Percentiles rank a stretch among this genome's conserved stretches.
These are phyloP conservation scores for Tachina grossa DNA, from an alignment of 2,888 invertebrate genomes.

Conservation along the genomic window DNA sequence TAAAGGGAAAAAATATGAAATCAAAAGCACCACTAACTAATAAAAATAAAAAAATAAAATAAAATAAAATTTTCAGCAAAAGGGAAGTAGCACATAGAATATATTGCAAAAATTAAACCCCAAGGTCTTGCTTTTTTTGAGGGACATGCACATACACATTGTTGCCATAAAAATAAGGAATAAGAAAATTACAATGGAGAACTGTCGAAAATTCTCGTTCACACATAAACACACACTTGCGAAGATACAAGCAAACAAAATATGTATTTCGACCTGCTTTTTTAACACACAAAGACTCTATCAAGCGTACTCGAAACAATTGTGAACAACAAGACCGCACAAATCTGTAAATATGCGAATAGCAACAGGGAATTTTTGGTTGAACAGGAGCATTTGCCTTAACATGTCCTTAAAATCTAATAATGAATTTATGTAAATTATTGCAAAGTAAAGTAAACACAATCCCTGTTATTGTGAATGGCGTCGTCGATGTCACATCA, in stretches of 20 bases:
- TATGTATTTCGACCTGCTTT: not conserved
- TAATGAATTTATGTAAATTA: no score
- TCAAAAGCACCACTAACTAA: slow-evolving; percentile 6
- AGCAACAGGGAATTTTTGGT: not conserved
- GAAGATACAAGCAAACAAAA: not conserved
- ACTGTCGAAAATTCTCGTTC: not conserved
- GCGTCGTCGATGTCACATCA: no score
- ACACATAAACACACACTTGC: not conserved
- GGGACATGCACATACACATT: slow-evolving; percentile 21
- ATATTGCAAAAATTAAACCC: slow-evolving; percentile 38
- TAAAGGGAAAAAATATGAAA: slow-evolving; percentile 28
- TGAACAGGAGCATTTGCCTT: not conserved
- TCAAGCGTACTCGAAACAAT: not conserved
- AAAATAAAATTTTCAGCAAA: not conserved
- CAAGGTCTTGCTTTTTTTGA: slow-evolving; percentile 19
- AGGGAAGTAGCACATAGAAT: slow-evolving; percentile 3
- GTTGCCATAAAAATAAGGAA: slow-evolving; percentile 8
- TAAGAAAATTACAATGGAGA: slow-evolving; percentile 1
- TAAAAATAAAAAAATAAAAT: slow-evolving; percentile 13
- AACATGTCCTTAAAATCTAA: not conserved
- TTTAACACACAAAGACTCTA: not conserved
- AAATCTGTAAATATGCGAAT: not conserved
- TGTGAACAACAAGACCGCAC: slow-evolving; percentile 5
- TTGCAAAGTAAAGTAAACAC: no score
- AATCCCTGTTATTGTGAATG: no score